Base-by-base conservation (phyloP, 2,797 vertebrate genomes). In the Lerista edwardsae region DNA sequence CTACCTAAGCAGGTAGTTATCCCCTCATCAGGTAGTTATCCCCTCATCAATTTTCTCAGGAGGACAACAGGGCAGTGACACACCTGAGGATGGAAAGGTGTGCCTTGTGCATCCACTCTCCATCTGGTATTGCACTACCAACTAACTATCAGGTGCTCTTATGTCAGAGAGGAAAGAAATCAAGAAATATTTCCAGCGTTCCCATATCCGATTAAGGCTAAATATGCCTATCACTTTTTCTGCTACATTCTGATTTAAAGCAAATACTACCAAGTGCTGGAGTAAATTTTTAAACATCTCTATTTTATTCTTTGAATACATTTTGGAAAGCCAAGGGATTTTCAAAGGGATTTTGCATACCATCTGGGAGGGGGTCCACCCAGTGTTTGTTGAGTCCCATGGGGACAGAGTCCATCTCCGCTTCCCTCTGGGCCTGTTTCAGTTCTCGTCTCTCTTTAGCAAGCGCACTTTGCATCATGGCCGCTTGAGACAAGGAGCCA, bases 371-470 rank as follows among this genome's bases (percentile, higher is more conserved):
- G 23, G 99, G 99, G 95, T 99, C 99, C 29, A 99, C 98, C 99
- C 99, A 99, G 95, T 99, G 98, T 74, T 99, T 99, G 93, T 99
- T 99, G 91, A 99, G 97, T 31, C 98, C 98, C 98, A 98, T 99
- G 77, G 99, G 99, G 90, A 99, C 99, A 69, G 98, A 99, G 94
- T 99, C 99, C 99, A 99, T 99, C 94, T 99, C 99, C 0, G 98
- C 98, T 93, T 99, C 99, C 2, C 99, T 97, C 4, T 98, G 98
- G 0, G 98, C 98, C 94, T 99, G 98, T 90, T 99, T 99, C 85
- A 99, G 95, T 85, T 99, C 99, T 64, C 98, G 90, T 34, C 99
- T 94, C 93, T 99, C 99, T 93, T 99, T 99, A 1, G 99, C 98
- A 89, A 99, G 94, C 25, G 99, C 98, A 65, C 98, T 99, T 93